These are phyloP conservation scores for Griposia aprilina DNA, from an alignment of 2,888 invertebrate species.

Conservation along the genomic window DNA sequence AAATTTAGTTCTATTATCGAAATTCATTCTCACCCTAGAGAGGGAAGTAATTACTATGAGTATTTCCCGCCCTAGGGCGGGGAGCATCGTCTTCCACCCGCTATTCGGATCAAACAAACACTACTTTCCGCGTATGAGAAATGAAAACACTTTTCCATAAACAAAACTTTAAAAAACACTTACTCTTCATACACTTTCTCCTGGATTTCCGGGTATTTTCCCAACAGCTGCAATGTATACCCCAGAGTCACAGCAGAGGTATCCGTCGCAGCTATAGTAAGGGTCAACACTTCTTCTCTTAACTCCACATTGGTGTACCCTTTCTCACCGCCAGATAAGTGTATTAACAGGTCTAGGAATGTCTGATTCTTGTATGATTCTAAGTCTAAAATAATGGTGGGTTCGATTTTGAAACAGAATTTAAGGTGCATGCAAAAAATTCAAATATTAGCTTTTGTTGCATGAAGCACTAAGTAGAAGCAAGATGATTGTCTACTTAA, in stretches of 20 bases:
- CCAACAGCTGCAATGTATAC: slow-evolving; percentile 84
- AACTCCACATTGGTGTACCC: slow-evolving; percentile 89
- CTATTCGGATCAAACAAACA: no score
- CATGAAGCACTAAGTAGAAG: neutral
- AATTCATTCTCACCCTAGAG: no score
- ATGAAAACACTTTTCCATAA: neutral
- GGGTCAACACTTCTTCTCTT: slow-evolving; percentile 90
- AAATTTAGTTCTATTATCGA: no score
- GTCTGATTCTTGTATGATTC: slow-evolving; percentile 82
- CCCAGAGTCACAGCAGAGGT: slow-evolving; percentile 87
- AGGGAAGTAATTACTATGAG: no score
- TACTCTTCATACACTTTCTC: slow-evolving; percentile 86
- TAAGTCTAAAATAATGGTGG: slow-evolving; percentile 53
- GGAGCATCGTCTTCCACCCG: no score
- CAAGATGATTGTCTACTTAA: neutral
- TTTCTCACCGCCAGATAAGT: slow-evolving; percentile 85
- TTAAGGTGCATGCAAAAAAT: neutral
- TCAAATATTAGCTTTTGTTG: neutral
- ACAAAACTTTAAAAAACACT: slow-evolving; percentile 64
- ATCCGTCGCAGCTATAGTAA: slow-evolving; percentile 90
- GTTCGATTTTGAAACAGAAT: neutral
- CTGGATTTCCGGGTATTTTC: slow-evolving; percentile 86
- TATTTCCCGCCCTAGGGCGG: no score
- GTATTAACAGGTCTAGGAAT: slow-evolving; percentile 90
- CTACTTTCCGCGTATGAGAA: no score